Base-by-base conservation (phyloP, 2,113 vertebrate species). In the Loxodonta africana region DNA sequence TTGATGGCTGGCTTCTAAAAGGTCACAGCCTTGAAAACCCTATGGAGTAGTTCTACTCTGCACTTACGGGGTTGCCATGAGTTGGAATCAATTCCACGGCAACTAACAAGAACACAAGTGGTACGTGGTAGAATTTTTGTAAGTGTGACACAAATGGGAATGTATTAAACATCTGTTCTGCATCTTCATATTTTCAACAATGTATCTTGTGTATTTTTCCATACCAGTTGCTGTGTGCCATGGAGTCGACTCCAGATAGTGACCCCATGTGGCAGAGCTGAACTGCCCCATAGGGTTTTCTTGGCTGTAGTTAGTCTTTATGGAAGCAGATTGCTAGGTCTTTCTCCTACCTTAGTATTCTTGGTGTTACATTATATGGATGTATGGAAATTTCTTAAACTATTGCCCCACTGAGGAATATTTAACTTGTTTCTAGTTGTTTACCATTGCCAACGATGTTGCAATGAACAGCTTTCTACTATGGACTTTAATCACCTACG, bases 151-250 rank as follows among this genome's bases (percentile, higher is more conserved):
- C 30, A 74, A 76, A 41, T 44, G 23, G 25, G 48, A 91, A 1
- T 65, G 63, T 46, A 44, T n/a, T n/a, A 57, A 95, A 83, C 60
- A 83, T 41, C 81, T 53, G 15, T 81, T 94, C 44, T 44, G 1
- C 46, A 51, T 92, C 18, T 63, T 90, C 69, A 14, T 88, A 81
- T 82, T 96, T 97, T 91, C 83, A 92, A 81, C 53, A 63, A 30
- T 63, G 4, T 62, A 83, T 80, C 12, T 86, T 93, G 69, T 8
- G 41, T 74, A 57, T 88, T 89, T 94, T 92, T 71, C 51, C 85
- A 67, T 33, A 11, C 53, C 23, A 80, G 67, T 53, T 94, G 65
- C 33, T 33, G 30, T 69, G 65, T 30, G 65, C 30, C 28, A 33
- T 57, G 33, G 30, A 65, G 62, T 63, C 4, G 21, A 65, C 9